These are phyloP conservation scores for Clepsis dumicolana DNA, from an alignment of 2,888 invertebrate genomes.

Conservation along the genomic window DNA sequence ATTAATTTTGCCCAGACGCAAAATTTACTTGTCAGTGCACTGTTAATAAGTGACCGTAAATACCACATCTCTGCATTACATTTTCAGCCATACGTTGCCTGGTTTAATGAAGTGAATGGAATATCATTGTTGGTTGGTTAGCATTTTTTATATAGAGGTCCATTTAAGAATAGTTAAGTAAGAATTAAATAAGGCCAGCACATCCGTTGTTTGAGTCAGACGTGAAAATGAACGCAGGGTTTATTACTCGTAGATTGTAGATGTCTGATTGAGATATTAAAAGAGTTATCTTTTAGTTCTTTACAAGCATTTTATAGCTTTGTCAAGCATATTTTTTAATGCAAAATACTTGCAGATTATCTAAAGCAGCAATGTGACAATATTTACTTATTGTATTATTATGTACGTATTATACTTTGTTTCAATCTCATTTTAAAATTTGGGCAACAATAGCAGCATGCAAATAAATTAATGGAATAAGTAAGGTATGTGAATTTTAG, in stretches of 20 bases:
- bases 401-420: too few relatives aligned
- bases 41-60: slow-evolving; percentile 21
- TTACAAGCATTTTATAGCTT: background rate
- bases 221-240: slow-evolving; percentile 53
- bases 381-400: too few relatives aligned
- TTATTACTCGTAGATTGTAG: slow-evolving; percentile 19
- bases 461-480: background rate
- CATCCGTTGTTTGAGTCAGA: slow-evolving; percentile 62
- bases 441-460: background rate
- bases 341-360: background rate
- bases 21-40: slow-evolving; percentile 66
- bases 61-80: background rate
- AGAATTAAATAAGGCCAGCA: slow-evolving; percentile 66
- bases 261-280: background rate
- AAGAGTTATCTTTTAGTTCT: background rate
- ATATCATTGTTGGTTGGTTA: slow-evolving; percentile 19
- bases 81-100: slow-evolving; percentile 19
- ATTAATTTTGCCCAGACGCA: slow-evolving; percentile 71
- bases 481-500: background rate
- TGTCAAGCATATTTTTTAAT: background rate
- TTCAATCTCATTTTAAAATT: too few relatives aligned
- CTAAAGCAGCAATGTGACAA: background rate
- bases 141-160: slow-evolving; percentile 46
- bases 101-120: slow-evolving; percentile 32
- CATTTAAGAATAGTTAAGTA: slow-evolving; percentile 61